A percentile compares a stretch with the other conserved stretches of the same genome.
phyloP scores from a whole-genome alignment of 2,797 vertebrate genomes.

The Hirundo rustica region DNA sequence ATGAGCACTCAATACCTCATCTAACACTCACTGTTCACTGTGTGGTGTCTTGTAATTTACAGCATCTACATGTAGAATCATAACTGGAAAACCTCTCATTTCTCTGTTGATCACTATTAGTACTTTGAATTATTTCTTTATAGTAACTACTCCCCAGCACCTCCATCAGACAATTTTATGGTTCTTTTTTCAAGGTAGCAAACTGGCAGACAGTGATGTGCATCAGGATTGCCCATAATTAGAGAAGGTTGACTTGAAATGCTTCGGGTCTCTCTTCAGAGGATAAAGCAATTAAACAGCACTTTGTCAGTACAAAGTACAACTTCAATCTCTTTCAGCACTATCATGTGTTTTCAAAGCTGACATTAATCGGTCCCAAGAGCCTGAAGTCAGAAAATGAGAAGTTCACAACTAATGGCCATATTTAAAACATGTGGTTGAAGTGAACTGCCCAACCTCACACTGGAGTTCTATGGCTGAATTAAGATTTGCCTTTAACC shows the following conservation, averaged over 20 bases:
- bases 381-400: slow-evolving; percentile 45
- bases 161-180: not conserved
- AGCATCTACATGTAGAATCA: not conserved
- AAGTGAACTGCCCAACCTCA: not conserved
- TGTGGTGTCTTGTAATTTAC: not conserved
- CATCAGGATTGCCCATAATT: slow-evolving; percentile 11
- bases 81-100: not conserved
- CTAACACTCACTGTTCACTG: not conserved
- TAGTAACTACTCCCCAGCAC: not conserved
- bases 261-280: slow-evolving; percentile 54
- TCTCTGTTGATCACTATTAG: not conserved
- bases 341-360: slow-evolving; percentile 58
- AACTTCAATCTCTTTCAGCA: slow-evolving; percentile 54
- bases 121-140: not conserved
- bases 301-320: slow-evolving; percentile 63
- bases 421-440: not conserved
- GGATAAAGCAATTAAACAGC: slow-evolving; percentile 58
- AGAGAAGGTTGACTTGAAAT: slow-evolving; percentile 41
- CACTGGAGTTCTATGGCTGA: not conserved
- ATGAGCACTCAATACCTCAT: not conserved
- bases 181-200: not conserved
- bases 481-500: not conserved
- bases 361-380: slow-evolving; percentile 45
- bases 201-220: not conserved
- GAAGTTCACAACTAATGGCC: slow-evolving; percentile 46